Base-by-base conservation (phyloP, 2,113 vertebrate species). In the Tamias sibiricus region DNA sequence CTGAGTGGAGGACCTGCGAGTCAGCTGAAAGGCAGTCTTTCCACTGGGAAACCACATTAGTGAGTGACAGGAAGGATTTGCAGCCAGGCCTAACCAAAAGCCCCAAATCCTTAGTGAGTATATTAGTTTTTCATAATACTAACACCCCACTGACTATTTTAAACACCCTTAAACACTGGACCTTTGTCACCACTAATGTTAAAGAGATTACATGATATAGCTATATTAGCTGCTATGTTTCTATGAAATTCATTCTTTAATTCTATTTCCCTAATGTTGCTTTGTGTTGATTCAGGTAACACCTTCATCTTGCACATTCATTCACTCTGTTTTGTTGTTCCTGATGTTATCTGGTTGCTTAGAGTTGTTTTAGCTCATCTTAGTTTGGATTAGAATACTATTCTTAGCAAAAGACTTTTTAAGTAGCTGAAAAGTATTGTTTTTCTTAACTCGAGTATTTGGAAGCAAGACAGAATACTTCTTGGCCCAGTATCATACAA, bases 341-440 rank as follows among this genome's bases (percentile, higher is more conserved):
- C 54, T 42, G 7, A 16, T 68, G 8, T 35, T 30, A 19, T 72
- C 35, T 59, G 44, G 19, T 26, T 91, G 66, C 72, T 44, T 26
- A 40, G 62, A 57, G 42, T n/a, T 66, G 9, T 42, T 79, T 69
- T 52, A 59, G 13, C 59, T 47, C 17, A 6, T 75, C 42, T 68
- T 35, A 40, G 26, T 52, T 83, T 86, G 47, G 28, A 64, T 57
- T 17, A 77, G 62, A 35, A 19, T 22, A 57, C 42, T 75, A 89
- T 75, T 83, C 69, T 87, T 83, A 83, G 80, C 28, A 82, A 72
- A 93, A 72, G 59, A 35, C 74, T 89, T 86, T 47, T 74, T 86
- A 72, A 90, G 28, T 44, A 54, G 47, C 83, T 74, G 79, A 37
- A 82, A 89, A n/a, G 9, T 54, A 32, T 68, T 91, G 79, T 84